Conservation (phyloP, 2,888 invertebrate species). For the Synanthedon tipuliformis region DNA sequence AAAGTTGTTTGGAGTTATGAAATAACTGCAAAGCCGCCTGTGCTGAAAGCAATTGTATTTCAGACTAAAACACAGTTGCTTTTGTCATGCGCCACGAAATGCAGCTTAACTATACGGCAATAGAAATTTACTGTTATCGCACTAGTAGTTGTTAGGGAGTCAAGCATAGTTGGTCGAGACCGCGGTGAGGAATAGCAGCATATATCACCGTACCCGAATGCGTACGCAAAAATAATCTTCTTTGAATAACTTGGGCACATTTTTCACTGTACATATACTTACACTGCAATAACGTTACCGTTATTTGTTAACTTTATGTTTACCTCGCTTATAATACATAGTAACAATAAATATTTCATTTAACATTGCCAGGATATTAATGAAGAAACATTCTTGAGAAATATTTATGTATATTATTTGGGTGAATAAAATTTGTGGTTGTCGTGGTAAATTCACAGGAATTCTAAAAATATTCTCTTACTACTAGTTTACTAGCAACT, state of each 20-base stretch:
- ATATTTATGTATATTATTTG: too few species aligned
- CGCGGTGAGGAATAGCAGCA: conserved; percentile 32
- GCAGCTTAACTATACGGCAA: not conserved
- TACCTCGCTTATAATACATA: not conserved
- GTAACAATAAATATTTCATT: not conserved
- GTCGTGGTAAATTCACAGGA: too few species aligned
- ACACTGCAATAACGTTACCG: conserved; percentile 46
- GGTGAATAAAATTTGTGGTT: too few species aligned
- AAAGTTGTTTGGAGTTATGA: not conserved
- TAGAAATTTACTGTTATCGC: not conserved
- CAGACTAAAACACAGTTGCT: not conserved
- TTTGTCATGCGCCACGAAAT: not conserved
- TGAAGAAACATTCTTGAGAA: too few species aligned
- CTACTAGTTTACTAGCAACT: too few species aligned
- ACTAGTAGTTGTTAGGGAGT: conserved; percentile 8
- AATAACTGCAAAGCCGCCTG: not conserved
- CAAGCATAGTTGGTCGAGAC: conserved; percentile 21
- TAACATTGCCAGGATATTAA: too few species aligned
- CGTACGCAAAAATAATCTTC: conserved; percentile 13
- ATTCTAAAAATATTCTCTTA: too few species aligned
- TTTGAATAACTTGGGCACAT: conserved; percentile 20
- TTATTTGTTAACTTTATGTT: conserved; percentile 46
- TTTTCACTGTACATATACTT: conserved; percentile 35
- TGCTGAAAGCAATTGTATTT: not conserved
- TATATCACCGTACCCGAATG: conserved; percentile 33